Evolutionary conservation across 2,797 vertebrate species (phyloP).

Genomic region (Platalea minor): DNA sequence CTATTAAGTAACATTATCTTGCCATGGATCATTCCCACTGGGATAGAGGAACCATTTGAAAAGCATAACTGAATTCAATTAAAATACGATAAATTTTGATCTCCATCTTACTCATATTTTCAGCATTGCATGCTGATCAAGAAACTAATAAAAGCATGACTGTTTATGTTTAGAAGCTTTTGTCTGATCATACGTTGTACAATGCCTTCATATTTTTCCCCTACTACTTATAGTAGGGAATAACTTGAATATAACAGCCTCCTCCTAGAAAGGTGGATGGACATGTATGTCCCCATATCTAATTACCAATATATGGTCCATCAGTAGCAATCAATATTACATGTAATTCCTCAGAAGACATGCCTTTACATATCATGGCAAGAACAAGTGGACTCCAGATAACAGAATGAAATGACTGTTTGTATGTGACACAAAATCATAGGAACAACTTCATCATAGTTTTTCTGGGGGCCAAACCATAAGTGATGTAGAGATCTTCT

Average conservation of each 20-base stretch:
- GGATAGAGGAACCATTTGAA: conserved; percentile 24
- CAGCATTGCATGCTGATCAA: not conserved
- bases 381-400: not conserved
- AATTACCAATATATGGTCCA: not conserved
- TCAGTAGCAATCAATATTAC: not conserved
- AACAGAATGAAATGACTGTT: not conserved
- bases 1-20: conserved; percentile 63
- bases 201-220: not conserved
- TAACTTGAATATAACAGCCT: not conserved
- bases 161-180: conserved; percentile 10
- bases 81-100: conserved; percentile 47
- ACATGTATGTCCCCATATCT: not conserved
- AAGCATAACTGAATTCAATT: conserved; percentile 39
- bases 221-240: not conserved
- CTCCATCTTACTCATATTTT: not conserved
- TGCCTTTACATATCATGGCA: not conserved
- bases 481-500: not conserved
- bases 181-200: not conserved
- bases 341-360: not conserved
- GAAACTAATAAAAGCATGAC: not conserved
- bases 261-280: not conserved
- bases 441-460: not conserved
- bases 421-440: not conserved
- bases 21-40: conserved; percentile 43
- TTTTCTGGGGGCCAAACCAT: not conserved